Percentiles rank a stretch among this genome's conserved stretches.
Evolutionary conservation across 1,140 invertebrate genomes (phyloP).

Genomic region (Caenorhabditis brenneri): DNA sequence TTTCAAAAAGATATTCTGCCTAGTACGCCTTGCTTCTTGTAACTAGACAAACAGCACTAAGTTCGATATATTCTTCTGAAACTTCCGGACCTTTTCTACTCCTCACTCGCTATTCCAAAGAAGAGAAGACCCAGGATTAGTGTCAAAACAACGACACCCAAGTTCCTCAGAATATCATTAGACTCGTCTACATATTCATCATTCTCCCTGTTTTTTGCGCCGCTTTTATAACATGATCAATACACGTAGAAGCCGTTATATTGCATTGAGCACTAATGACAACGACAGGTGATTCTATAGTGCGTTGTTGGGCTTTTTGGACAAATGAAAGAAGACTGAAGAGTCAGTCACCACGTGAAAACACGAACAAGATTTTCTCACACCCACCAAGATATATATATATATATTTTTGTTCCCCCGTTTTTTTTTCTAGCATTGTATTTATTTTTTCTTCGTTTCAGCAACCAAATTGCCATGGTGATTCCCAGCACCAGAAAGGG

Average conservation of each 20-base stretch:
- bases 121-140: not conserved
- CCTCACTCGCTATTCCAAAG: too few species aligned
- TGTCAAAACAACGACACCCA: not conserved
- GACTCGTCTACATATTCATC: constrained; percentile 11
- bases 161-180: constrained; percentile 5
- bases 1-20: not conserved
- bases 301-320: too few species aligned
- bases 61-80: constrained; percentile 15
- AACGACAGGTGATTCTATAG: constrained; percentile 20
- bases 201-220: not conserved
- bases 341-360: not conserved
- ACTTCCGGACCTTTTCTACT: constrained; percentile 6
- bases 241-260: constrained; percentile 31
- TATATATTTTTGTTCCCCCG: not conserved
- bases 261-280: constrained; percentile 33
- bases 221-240: not conserved
- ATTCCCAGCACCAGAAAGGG: constrained; percentile 53
- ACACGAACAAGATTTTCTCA: not conserved
- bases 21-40: not conserved
- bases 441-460: constrained; percentile 14
- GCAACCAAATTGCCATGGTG: constrained; percentile 55
- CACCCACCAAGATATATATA: not conserved
- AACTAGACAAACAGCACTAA: not conserved
- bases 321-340: not conserved
- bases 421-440: not conserved